phyloP scores from a whole-genome alignment of 1,140 invertebrate species.

The Saccostrea cuccullata region DNA sequence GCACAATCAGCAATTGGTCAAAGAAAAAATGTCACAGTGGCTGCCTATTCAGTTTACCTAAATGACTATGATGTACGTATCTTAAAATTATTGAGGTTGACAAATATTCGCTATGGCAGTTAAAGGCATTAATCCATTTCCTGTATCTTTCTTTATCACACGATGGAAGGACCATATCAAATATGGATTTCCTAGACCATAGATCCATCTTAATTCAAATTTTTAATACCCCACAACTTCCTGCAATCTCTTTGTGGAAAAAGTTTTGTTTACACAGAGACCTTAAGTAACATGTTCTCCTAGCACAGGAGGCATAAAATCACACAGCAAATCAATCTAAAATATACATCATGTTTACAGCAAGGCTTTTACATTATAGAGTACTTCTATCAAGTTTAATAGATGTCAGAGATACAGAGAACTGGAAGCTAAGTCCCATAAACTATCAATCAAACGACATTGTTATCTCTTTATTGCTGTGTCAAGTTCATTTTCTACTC shows the following conservation, averaged over 20 bases:
- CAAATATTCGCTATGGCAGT: too few species aligned
- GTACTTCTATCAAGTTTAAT: constrained; percentile 29
- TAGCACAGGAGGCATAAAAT: not conserved
- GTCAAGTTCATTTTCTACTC: constrained; percentile 14
- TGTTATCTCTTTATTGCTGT: constrained; percentile 25
- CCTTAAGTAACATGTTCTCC: not conserved
- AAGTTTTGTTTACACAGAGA: not conserved
- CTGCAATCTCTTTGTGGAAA: not conserved
- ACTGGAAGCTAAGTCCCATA: constrained; percentile 18
- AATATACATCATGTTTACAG: constrained; percentile 12
- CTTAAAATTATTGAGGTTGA: too few species aligned
- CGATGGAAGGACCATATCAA: not conserved
- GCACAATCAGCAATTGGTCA: too few species aligned
- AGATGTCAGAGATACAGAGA: constrained; percentile 22
- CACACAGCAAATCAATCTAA: not conserved
- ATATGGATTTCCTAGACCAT: not conserved
- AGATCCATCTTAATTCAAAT: not conserved
- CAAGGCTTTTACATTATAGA: not conserved
- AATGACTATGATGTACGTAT: too few species aligned
- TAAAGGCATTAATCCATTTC: too few species aligned
- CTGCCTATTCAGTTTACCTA: too few species aligned
- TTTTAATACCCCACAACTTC: not conserved
- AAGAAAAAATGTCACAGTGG: too few species aligned
- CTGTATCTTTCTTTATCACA: not conserved
- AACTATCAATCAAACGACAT: not conserved